Percentiles rank a stretch among this genome's conserved stretches.
These are phyloP conservation scores for Sinotaia quadrata DNA, from an alignment of 2,888 invertebrate genomes.

Conservation along the genomic window DNA sequence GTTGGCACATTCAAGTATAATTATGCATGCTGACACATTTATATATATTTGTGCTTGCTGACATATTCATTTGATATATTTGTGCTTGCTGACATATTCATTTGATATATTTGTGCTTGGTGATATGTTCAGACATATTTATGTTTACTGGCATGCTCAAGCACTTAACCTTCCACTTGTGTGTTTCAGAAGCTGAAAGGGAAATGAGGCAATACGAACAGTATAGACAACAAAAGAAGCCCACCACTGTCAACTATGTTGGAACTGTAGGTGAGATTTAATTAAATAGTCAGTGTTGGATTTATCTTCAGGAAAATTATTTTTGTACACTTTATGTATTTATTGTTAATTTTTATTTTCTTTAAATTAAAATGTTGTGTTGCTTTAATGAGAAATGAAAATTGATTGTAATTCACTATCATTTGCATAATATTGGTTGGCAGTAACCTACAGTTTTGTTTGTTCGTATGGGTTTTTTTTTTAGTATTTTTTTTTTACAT, in stretches of 20 bases:
- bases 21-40: too few species aligned
- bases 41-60: neutral
- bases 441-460: neutral
- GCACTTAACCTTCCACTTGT: neutral
- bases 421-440: neutral
- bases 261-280: conserved; percentile 17
- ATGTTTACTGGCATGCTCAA: neutral
- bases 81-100: neutral
- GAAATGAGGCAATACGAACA: conserved; percentile 15
- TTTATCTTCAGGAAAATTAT: neutral
- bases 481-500: too few species aligned
- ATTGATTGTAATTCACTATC: neutral
- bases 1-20: too few species aligned
- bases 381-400: neutral
- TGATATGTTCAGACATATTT: neutral
- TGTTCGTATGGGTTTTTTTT: too few species aligned
- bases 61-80: neutral
- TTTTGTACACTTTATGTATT: neutral
- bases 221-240: conserved; percentile 19
- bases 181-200: conserved; percentile 1
- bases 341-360: neutral
- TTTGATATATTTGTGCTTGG: neutral
- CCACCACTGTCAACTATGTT: conserved; percentile 15
- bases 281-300: neutral
- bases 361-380: neutral